These are phyloP conservation scores for Loripinus fragilis DNA, from an alignment of 2,888 invertebrate species.

Conservation along the genomic window DNA sequence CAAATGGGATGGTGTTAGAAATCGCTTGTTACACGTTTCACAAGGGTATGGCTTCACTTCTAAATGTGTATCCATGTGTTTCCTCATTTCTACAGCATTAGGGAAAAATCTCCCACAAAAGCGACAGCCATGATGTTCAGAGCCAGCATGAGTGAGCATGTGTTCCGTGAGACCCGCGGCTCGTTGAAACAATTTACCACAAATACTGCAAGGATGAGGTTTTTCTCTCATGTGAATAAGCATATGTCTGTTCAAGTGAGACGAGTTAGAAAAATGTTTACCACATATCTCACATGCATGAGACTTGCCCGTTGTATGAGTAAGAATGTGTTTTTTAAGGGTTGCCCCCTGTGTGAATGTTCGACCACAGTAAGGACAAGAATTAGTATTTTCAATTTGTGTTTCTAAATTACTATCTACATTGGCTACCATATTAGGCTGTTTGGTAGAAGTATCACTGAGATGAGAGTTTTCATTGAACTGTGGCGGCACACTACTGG, in stretches of 20 bases:
- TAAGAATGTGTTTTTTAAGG: neutral
- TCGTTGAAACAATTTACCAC: neutral
- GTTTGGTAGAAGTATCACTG: too few species aligned
- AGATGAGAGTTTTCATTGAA: too few species aligned
- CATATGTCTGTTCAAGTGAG: neutral
- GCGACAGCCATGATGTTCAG: neutral
- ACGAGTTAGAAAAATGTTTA: neutral
- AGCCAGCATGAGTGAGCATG: neutral
- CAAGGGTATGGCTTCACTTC: neutral
- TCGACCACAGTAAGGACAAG: neutral
- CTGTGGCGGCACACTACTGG: too few species aligned
- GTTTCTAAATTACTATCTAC: too few species aligned
- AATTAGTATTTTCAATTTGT: too few species aligned
- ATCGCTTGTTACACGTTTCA: neutral
- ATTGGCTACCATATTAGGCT: too few species aligned
- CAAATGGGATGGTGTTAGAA: neutral
- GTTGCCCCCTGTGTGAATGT: neutral
- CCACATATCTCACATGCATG: neutral
- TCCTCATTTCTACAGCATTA: neutral
- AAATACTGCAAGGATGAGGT: neutral
- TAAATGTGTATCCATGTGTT: neutral
- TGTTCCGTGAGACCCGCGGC: neutral
- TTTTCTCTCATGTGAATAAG: neutral
- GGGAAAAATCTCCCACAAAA: neutral
- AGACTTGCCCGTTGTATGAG: neutral